phyloP scores from a whole-genome alignment of 2,888 invertebrate species.

The Caenorhabditis becei region DNA sequence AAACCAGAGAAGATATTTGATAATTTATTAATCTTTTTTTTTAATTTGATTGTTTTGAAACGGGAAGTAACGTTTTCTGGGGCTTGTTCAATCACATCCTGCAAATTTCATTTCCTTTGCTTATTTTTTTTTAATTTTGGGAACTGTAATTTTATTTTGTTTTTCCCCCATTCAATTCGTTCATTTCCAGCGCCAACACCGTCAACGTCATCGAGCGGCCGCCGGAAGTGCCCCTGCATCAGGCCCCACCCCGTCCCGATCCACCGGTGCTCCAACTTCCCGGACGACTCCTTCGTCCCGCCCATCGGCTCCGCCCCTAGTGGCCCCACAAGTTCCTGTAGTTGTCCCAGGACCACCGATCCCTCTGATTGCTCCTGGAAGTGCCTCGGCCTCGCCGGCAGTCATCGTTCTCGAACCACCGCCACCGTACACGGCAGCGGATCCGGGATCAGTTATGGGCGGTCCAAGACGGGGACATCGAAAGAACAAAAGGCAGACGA shows the following conservation, averaged over 20 bases:
- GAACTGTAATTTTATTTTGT: not conserved
- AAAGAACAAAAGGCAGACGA: slow-evolving; percentile 73
- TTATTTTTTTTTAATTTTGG: not conserved
- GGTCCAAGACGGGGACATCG: slow-evolving; percentile 73
- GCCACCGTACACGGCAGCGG: slow-evolving; percentile 72
- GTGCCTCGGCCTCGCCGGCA: slow-evolving; percentile 45
- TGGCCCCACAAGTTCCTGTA: slow-evolving; percentile 45
- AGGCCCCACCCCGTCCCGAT: slow-evolving; percentile 39
- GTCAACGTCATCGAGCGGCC: slow-evolving; percentile 68
- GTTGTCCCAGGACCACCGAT: slow-evolving; percentile 46
- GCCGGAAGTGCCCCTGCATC: slow-evolving; percentile 54
- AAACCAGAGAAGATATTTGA: no score
- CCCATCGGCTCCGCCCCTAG: slow-evolving; percentile 69
- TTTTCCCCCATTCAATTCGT: slow-evolving; percentile 1
- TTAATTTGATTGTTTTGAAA: no score
- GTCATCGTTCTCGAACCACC: slow-evolving; percentile 77
- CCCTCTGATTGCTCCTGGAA: slow-evolving; percentile 49
- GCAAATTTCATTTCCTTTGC: no score
- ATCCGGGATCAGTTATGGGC: slow-evolving; percentile 68
- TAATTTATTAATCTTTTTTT: no score
- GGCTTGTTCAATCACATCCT: no score
- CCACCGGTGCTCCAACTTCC: slow-evolving; percentile 37
- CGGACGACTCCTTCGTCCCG: slow-evolving; percentile 61
- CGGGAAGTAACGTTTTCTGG: no score
- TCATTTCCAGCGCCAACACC: slow-evolving; percentile 63